Conservation (phyloP, 2,113 vertebrate species). For the Phyllostomus discolor region DNA sequence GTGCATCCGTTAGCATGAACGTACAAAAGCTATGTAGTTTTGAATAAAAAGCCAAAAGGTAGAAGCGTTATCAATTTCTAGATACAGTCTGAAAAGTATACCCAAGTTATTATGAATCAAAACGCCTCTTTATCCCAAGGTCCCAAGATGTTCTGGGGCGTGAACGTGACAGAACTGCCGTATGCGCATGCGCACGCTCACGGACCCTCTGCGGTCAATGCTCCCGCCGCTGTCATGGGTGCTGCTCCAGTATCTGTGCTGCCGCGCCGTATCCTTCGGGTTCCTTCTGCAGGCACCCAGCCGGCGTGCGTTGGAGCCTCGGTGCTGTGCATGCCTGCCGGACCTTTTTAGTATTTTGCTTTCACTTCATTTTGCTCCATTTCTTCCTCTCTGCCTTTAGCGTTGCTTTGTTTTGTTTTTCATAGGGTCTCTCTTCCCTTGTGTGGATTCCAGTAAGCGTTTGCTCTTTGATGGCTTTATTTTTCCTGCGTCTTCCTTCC, state of each 20-base stretch:
- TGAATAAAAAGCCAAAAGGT: not conserved
- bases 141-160: not conserved
- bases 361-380: not conserved
- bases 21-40: not conserved
- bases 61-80: not conserved
- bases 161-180: not conserved
- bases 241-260: not conserved
- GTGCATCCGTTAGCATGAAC: not conserved
- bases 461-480: not conserved
- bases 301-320: not conserved
- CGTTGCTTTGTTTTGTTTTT: not conserved
- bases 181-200: accelerated
- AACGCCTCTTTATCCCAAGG: not conserved
- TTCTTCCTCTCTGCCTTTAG: not conserved
- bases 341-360: not conserved
- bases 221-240: accelerated
- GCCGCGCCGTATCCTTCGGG: not conserved
- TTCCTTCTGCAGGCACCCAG: not conserved
- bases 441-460: not conserved
- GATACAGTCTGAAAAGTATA: not conserved
- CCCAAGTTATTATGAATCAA: not conserved
- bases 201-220: too few relatives aligned
- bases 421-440: not conserved
- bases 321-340: not conserved
- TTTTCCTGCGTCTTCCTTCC: not conserved